Conservation (phyloP, 2,888 invertebrate species). For the Acrocera orbiculus region DNA sequence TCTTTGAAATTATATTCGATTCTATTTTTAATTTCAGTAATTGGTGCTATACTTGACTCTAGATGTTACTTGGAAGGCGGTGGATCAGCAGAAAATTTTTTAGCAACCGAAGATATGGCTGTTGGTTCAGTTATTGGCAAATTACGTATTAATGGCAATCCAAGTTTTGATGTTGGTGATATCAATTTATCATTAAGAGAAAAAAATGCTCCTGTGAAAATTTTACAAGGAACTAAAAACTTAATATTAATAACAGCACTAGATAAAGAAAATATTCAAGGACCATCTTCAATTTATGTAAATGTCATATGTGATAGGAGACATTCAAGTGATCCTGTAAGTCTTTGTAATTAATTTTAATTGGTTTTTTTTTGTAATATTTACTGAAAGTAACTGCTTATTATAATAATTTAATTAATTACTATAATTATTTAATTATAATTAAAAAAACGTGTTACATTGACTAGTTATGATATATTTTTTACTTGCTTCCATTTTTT, state of each 20-base stretch:
- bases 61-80: slow-evolving; percentile 81
- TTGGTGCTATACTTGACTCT: slow-evolving; percentile 48
- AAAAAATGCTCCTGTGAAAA: slow-evolving; percentile 58
- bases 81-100: slow-evolving; percentile 78
- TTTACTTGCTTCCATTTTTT: too few species aligned
- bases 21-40: slow-evolving; percentile 40
- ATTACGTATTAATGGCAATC: slow-evolving; percentile 65
- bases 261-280: slow-evolving; percentile 69
- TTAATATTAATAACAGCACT: slow-evolving; percentile 56
- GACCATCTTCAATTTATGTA: slow-evolving; percentile 70
- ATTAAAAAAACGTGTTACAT: too few species aligned
- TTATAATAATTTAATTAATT: too few species aligned
- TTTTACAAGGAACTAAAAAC: slow-evolving; percentile 62
- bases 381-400: neutral
- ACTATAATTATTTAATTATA: too few species aligned
- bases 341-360: slow-evolving; percentile 14
- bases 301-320: slow-evolving; percentile 71
- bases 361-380: neutral
- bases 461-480: too few species aligned
- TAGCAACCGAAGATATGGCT: slow-evolving; percentile 69
- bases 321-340: slow-evolving; percentile 59
- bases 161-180: slow-evolving; percentile 50
- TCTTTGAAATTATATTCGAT: too few species aligned
- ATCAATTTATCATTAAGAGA: slow-evolving; percentile 64
- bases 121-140: slow-evolving; percentile 65